Conservation (phyloP, 1,140 invertebrate species). For the Papilio dardanus region DNA sequence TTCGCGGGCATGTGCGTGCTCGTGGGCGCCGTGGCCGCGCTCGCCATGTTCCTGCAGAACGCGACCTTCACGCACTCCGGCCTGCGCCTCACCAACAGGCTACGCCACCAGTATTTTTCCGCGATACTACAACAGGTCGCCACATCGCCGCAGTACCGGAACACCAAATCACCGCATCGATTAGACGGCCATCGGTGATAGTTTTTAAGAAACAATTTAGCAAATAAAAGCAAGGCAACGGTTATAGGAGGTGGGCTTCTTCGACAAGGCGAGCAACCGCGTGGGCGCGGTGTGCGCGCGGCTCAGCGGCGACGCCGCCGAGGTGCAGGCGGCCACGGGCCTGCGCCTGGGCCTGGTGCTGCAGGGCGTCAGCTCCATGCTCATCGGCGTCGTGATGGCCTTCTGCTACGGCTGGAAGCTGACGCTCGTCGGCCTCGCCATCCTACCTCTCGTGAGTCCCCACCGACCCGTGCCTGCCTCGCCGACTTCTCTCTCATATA, state of each 20-base stretch:
- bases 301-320: slow-evolving; percentile 90
- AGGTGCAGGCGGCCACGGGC: slow-evolving; percentile 93
- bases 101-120: slow-evolving; percentile 83
- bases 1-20: slow-evolving; percentile 76
- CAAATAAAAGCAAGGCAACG: no score
- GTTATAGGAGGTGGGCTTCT: slow-evolving; percentile 91
- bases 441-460: slow-evolving; percentile 88
- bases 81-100: slow-evolving; percentile 88
- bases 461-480: no score
- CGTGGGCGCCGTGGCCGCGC: slow-evolving; percentile 79
- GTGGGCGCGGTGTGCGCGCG: slow-evolving; percentile 91
- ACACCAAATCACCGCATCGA: background rate
- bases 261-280: slow-evolving; percentile 89
- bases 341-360: slow-evolving; percentile 90
- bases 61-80: slow-evolving; percentile 91
- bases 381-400: slow-evolving; percentile 87
- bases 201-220: no score
- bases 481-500: no score
- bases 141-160: background rate
- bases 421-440: slow-evolving; percentile 89
- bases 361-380: slow-evolving; percentile 89
- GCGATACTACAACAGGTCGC: slow-evolving; percentile 71
- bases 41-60: slow-evolving; percentile 87
- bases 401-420: slow-evolving; percentile 92
- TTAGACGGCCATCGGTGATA: no score